These are phyloP conservation scores for Phrynosoma platyrhinos DNA, from an alignment of 2,113 vertebrate species.

Conservation along the genomic window DNA sequence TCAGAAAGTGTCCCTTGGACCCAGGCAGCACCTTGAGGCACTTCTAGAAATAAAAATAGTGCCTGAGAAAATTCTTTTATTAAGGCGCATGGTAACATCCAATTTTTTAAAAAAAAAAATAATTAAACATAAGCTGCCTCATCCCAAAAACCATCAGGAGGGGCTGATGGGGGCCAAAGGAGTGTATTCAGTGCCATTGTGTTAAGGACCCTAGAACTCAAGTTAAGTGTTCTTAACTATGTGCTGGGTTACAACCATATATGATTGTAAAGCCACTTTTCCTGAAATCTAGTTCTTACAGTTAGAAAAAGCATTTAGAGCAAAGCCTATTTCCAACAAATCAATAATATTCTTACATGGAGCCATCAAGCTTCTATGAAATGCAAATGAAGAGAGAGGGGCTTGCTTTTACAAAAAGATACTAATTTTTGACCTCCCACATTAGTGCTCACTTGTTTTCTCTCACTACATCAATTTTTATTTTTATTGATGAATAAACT, in stretches of 20 bases:
- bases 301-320: constrained; percentile 41
- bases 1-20: too few relatives aligned
- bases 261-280: background rate
- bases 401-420: constrained; percentile 16
- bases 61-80: too few relatives aligned
- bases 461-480: background rate
- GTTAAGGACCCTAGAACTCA: too few relatives aligned
- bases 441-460: fast-evolving
- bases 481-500: background rate
- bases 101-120: too few relatives aligned
- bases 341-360: constrained; percentile 53
- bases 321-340: constrained; percentile 55
- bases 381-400: constrained; percentile 30
- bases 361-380: constrained; percentile 45
- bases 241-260: background rate
- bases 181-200: too few relatives aligned
- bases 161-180: too few relatives aligned
- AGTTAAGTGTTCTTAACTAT: background rate
- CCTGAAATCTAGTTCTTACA: constrained; percentile 44
- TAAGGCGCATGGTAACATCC: too few relatives aligned
- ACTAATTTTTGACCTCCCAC: constrained; percentile 10
- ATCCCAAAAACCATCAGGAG: background rate
- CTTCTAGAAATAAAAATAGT: too few relatives aligned
- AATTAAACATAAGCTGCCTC: background rate
- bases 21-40: too few relatives aligned